Evolutionary conservation across 2,113 vertebrate genomes (phyloP).

Genomic region (Pelecanoides urinatrix): DNA sequence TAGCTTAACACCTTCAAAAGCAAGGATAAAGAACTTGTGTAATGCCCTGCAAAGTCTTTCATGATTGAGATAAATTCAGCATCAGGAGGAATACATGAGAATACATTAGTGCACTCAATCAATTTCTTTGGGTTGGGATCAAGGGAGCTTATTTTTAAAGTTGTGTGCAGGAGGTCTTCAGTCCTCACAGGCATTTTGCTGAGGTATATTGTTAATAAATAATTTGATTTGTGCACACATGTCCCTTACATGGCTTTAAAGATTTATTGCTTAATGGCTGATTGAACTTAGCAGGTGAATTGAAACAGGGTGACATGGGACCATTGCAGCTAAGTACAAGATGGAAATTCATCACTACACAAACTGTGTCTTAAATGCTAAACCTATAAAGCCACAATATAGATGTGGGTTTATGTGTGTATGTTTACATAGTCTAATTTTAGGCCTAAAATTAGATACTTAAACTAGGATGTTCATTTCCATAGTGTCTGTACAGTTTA

Average conservation of each 20-base stretch:
- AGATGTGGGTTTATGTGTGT: background rate
- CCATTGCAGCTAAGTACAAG: background rate
- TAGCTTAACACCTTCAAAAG: background rate
- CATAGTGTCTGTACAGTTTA: background rate
- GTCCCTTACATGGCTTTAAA: slow-evolving; percentile 49
- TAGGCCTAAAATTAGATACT: background rate
- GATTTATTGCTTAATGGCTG: slow-evolving; percentile 45
- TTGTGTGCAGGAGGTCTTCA: background rate
- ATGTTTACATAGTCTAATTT: background rate
- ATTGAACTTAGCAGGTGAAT: slow-evolving; percentile 41
- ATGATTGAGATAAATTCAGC: slow-evolving; percentile 2
- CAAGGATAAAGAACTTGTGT: background rate
- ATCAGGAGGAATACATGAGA: slow-evolving; percentile 22
- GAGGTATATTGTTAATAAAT: slow-evolving; percentile 53
- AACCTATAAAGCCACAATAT: background rate
- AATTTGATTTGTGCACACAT: slow-evolving; percentile 49
- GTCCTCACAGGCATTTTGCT: background rate
- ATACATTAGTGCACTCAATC: slow-evolving; percentile 19
- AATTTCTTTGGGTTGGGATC: slow-evolving; percentile 2
- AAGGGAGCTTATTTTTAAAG: slow-evolving; percentile 29
- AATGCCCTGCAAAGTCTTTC: background rate
- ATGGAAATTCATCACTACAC: background rate
- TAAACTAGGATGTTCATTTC: background rate
- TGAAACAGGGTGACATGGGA: background rate
- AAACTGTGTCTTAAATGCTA: background rate